Evolutionary conservation across 2,797 vertebrate species (phyloP), one percentile per base, ranked within the genome.

Genomic region (Dryobates pubescens): DNA sequence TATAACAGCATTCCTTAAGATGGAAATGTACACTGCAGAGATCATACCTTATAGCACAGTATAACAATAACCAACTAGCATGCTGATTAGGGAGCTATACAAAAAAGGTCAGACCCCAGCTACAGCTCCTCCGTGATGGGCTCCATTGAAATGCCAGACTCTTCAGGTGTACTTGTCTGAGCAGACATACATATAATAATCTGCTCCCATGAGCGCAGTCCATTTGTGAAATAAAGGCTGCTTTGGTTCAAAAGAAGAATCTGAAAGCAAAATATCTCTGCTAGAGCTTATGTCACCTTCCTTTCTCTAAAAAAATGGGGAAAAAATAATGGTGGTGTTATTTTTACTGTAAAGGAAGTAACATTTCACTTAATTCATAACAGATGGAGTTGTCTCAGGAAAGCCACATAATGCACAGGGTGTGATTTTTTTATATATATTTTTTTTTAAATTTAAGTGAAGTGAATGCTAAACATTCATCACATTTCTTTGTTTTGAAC

Each of bases 351-450:
- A 94, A 94, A 91, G 78, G 77, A 95, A 94, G 88, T 45, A 84
- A 41, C 23, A 24, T 83, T 95, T 91, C 77, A 76, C 85, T 94
- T 86, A 94, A 88, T 89, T 94, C 74, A 14, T 72, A 86, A 89
- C 95, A 96, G 94, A 96, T 94, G 87, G 94, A 91, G 61, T 91
- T 93, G 92, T 95, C 89, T 91, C 80, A 94, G 94, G 93, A 96
- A 96, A 94, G 77, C 91, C 80, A 95, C 80, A 92, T 86, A 94
- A 95, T 91, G 68, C 74, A 93, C 74, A 96, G 83, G 92, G 94
- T 93, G 80, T 84, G 85, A 92, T 51, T 53, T 84, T 86, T 93
- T 92, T 38, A 38, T 38, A n/a, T 38, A 5, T 84, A 92, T 77
- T 94, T 49, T 49, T 49, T 49, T 23, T 12, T n/a, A n/a, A n/a